phyloP scores from a whole-genome alignment of 2,888 invertebrate species.

The Thymelicus acteon region DNA sequence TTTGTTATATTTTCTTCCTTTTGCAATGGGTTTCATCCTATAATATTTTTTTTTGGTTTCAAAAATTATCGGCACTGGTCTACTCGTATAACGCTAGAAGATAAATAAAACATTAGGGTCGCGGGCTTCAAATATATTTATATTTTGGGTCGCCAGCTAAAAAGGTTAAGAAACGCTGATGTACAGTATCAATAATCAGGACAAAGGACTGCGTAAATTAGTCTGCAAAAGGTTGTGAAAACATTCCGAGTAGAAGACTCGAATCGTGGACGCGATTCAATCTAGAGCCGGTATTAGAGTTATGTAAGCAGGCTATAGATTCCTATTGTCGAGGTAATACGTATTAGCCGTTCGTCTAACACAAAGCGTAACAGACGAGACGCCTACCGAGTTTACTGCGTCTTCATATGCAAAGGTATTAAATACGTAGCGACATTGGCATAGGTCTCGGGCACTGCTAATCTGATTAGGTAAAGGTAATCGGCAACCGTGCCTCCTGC shows the following conservation, averaged over 20 bases:
- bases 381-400: conserved; percentile 5
- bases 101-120: no score
- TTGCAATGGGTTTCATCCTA: no score
- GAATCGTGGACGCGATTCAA: not conserved
- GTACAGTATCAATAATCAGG: not conserved
- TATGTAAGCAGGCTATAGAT: not conserved
- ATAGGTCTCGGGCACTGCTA: conserved; percentile 26
- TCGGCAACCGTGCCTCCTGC: conserved; percentile 14
- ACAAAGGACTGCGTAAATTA: not conserved
- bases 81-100: no score
- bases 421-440: conserved; percentile 21
- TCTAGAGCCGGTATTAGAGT: not conserved
- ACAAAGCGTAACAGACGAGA: not conserved
- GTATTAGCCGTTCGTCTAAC: not conserved
- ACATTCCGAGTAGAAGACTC: not conserved
- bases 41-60: no score
- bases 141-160: no score
- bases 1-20: no score
- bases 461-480: conserved; percentile 21
- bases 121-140: no score
- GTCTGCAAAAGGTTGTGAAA: not conserved
- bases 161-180: no score
- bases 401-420: conserved; percentile 15
- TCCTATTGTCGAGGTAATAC: not conserved
- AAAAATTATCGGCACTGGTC: no score